Percentiles rank a stretch among this genome's conserved stretches.
Evolutionary conservation across 2,797 vertebrate genomes (phyloP).

Genomic region (Gallinago solitaria): DNA sequence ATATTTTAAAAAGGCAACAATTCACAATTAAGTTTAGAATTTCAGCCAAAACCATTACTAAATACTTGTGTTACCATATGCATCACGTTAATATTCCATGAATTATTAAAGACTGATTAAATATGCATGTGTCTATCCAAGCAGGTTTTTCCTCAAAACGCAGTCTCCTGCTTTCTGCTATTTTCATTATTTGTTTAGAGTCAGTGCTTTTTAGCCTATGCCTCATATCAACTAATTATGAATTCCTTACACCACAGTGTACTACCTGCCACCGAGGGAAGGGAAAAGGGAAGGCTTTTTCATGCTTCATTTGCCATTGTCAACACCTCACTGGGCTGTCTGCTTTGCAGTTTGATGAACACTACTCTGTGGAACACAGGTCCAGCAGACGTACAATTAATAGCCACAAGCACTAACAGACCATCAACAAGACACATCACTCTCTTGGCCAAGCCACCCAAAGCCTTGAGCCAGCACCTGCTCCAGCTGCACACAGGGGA

Average conservation of each 20-base stretch:
- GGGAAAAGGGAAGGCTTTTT: neutral
- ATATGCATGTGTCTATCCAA: slow-evolving; percentile 27
- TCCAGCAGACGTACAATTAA: neutral
- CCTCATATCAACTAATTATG: neutral
- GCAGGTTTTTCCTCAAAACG: slow-evolving; percentile 11
- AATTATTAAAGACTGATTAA: slow-evolving; percentile 46
- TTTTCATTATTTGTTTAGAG: slow-evolving; percentile 50
- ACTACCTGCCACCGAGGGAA: neutral
- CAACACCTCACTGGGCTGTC: neutral
- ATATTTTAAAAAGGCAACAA: neutral
- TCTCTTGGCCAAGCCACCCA: neutral
- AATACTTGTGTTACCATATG: slow-evolving; percentile 2
- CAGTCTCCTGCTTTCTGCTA: slow-evolving; percentile 1
- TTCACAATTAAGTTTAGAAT: neutral
- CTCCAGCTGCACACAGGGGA: neutral
- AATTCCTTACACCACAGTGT: neutral
- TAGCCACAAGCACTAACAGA: neutral
- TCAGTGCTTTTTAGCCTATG: neutral
- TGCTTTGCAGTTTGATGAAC: neutral
- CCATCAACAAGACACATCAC: neutral
- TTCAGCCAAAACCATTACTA: slow-evolving; percentile 1
- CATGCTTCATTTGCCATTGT: slow-evolving; percentile 10
- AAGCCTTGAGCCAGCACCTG: neutral
- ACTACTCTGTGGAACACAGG: neutral
- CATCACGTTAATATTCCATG: neutral